A percentile compares a stretch with the other conserved stretches of the same genome.
Evolutionary conservation across 2,888 invertebrate species (phyloP).

Genomic region (Pristionchus japonicus): DNA sequence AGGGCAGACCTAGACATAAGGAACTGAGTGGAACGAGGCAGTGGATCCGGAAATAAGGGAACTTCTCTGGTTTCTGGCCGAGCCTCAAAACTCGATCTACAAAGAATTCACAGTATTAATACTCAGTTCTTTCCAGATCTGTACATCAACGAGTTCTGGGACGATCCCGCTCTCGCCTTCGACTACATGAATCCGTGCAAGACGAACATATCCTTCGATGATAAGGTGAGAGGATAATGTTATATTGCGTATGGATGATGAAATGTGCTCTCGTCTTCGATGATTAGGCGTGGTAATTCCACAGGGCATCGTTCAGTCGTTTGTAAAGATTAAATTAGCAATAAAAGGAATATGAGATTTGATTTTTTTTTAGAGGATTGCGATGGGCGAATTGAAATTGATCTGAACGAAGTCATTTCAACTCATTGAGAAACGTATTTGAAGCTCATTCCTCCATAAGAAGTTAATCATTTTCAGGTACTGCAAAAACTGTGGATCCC

Average conservation of each 20-base stretch:
- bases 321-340: too few relatives aligned
- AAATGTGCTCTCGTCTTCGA: not conserved
- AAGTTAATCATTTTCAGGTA: conserved; percentile 54
- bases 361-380: too few relatives aligned
- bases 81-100: too few relatives aligned
- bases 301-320: too few relatives aligned
- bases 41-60: not conserved
- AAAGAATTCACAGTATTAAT: too few relatives aligned
- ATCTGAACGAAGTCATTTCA: too few relatives aligned
- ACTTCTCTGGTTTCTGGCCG: not conserved
- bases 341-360: too few relatives aligned
- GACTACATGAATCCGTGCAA: conserved; percentile 75
- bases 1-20: not conserved
- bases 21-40: not conserved
- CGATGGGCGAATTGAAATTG: too few relatives aligned
- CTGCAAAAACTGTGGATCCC: conserved; percentile 74
- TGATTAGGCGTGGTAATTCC: too few relatives aligned
- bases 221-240: conserved; percentile 67
- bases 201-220: conserved; percentile 74
- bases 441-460: too few relatives aligned
- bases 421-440: too few relatives aligned
- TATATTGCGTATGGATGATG: too few relatives aligned
- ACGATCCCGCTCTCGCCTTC: conserved; percentile 72
- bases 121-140: conserved; percentile 61
- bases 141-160: conserved; percentile 75